These are phyloP conservation scores for Caenorhabditis angaria DNA, from an alignment of 2,888 invertebrate genomes.

Conservation along the genomic window DNA sequence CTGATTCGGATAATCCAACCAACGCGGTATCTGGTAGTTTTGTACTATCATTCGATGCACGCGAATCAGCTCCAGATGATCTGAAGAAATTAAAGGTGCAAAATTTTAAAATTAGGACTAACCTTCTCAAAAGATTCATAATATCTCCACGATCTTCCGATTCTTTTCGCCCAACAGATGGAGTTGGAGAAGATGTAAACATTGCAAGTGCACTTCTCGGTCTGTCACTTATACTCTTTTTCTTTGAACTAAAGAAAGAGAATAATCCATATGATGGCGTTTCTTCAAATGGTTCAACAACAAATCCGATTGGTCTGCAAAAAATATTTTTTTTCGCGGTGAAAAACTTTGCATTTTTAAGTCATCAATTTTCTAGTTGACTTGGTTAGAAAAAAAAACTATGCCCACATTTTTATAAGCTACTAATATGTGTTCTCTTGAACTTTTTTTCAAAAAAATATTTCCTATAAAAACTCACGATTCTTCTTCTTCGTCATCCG, in stretches of 20 bases:
- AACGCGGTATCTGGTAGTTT: conserved; percentile 62
- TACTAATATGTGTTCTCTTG: conserved; percentile 13
- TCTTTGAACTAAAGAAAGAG: conserved; percentile 46
- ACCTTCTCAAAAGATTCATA: conserved; percentile 46
- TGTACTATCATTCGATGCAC: conserved; percentile 42
- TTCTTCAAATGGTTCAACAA: conserved; percentile 35
- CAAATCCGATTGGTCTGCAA: conserved; percentile 7
- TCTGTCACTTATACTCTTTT: conserved; percentile 39
- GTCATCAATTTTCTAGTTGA: background rate
- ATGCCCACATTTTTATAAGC: no score
- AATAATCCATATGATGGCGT: conserved; percentile 46
- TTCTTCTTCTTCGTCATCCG: conserved; percentile 36
- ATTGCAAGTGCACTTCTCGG: conserved; percentile 48
- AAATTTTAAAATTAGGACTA: background rate
- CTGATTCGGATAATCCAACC: conserved; percentile 59
- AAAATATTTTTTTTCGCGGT: background rate
- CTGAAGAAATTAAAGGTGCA: conserved; percentile 14
- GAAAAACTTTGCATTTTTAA: background rate
- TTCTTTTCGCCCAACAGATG: conserved; percentile 30
- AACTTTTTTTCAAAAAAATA: background rate
- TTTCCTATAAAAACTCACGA: conserved; percentile 3
- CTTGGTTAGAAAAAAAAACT: no score
- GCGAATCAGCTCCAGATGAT: conserved; percentile 48
- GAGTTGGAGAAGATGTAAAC: conserved; percentile 32
- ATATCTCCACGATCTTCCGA: conserved; percentile 46